These are phyloP conservation scores for Hetaerina americana DNA, from an alignment of 1,140 invertebrate species.

Conservation along the genomic window DNA sequence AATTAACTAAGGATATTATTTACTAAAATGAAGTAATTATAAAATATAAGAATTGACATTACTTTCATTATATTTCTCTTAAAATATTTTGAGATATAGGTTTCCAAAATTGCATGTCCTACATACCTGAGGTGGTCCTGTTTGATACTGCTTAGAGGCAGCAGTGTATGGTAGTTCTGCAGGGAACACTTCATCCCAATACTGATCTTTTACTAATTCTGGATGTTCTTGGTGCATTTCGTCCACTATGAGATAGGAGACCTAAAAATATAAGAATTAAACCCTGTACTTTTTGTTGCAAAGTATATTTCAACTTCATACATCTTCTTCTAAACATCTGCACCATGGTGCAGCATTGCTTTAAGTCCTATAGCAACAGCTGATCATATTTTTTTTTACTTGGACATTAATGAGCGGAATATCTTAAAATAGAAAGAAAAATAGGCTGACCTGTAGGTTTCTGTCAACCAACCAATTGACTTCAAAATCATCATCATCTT, in stretches of 20 bases:
- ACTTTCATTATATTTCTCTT: too few species aligned
- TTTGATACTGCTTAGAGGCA: slow-evolving; percentile 20
- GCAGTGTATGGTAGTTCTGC: slow-evolving; percentile 28
- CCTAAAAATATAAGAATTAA: too few species aligned
- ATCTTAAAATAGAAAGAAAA: slow-evolving; percentile 5
- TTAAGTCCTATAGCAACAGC: background rate
- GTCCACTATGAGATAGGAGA: slow-evolving; percentile 31
- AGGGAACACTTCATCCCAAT: slow-evolving; percentile 29
- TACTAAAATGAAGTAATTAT: too few species aligned
- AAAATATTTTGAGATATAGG: too few species aligned
- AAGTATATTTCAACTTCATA: too few species aligned
- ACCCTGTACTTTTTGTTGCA: too few species aligned
- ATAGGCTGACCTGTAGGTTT: slow-evolving; percentile 24
- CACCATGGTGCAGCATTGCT: too few species aligned
- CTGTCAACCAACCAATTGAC: slow-evolving; percentile 34
- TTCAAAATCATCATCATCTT: slow-evolving; percentile 50
- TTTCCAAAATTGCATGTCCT: background rate
- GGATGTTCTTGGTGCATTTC: slow-evolving; percentile 33
- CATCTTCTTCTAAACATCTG: too few species aligned
- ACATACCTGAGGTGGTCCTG: slow-evolving; percentile 16
- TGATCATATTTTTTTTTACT: background rate
- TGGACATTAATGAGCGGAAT: too few species aligned
- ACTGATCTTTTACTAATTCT: slow-evolving; percentile 28
- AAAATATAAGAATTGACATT: too few species aligned
- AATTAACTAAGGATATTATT: too few species aligned